Conservation (phyloP, 2,888 invertebrate species). For the Agriopis aurantiaria region DNA sequence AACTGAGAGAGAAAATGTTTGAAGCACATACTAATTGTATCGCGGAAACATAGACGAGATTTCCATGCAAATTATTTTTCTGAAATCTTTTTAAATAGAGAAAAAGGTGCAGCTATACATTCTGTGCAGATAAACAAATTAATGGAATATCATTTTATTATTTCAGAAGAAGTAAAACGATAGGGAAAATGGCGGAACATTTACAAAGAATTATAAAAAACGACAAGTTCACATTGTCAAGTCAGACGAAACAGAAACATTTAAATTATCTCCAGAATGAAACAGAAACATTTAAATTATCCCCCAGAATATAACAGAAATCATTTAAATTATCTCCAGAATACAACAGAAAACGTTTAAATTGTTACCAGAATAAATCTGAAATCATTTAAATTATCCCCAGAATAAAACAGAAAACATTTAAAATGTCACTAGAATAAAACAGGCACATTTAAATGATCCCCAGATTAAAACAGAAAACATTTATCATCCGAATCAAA, state of each 20-base stretch:
- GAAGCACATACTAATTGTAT: slow-evolving; percentile 37
- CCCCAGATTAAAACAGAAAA: neutral
- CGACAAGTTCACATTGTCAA: slow-evolving; percentile 1
- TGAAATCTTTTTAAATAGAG: neutral
- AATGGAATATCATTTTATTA: neutral
- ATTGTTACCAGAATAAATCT: neutral
- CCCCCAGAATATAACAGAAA: neutral
- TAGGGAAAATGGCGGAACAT: neutral
- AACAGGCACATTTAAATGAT: neutral
- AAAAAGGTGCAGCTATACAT: slow-evolving; percentile 3
- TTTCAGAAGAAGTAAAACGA: neutral
- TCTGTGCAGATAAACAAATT: neutral
- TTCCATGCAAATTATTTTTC: slow-evolving; percentile 14
- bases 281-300: neutral
- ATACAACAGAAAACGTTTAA: neutral
- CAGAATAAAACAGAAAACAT: neutral
- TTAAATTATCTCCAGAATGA: neutral
- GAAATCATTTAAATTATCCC: neutral
- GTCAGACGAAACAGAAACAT: neutral
- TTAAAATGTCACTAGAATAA: no score
- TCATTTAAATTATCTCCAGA: neutral
- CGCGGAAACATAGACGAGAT: neutral
- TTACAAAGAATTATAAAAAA: neutral
- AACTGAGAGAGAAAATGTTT: slow-evolving; percentile 40
- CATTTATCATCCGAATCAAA: neutral